Conservation (phyloP, 1,140 invertebrate genomes). For the Psilanteris sp. region DNA sequence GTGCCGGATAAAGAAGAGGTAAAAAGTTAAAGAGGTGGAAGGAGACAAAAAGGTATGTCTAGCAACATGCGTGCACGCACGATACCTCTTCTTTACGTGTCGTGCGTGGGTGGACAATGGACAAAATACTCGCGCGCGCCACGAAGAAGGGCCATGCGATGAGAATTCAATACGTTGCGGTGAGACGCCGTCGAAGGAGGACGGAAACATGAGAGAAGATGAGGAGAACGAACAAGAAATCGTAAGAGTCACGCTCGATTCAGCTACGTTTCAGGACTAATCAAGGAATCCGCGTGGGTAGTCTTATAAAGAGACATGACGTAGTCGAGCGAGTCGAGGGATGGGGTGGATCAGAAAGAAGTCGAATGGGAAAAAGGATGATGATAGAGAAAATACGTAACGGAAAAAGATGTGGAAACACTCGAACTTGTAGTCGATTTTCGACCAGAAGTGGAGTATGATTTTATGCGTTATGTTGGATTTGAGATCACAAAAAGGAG, state of each 20-base stretch:
- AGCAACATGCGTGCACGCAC: conserved; percentile 56
- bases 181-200: conserved; percentile 43
- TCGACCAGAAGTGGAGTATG: conserved; percentile 3
- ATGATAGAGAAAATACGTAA: conserved; percentile 31
- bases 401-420: background rate
- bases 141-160: conserved; percentile 34
- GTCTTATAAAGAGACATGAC: conserved; percentile 61
- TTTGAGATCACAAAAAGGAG: background rate
- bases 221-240: conserved; percentile 69
- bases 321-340: conserved; percentile 49
- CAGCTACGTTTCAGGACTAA: conserved; percentile 59
- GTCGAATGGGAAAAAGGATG: conserved; percentile 35
- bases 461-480: conserved; percentile 4
- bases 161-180: conserved; percentile 59
- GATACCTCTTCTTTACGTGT: conserved; percentile 53
- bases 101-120: conserved; percentile 66
- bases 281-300: conserved; percentile 60
- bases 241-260: conserved; percentile 62
- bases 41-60: conserved; percentile 55
- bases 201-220: conserved; percentile 60
- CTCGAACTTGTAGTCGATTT: conserved; percentile 3
- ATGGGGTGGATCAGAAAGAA: conserved; percentile 28
- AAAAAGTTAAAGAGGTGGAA: conserved; percentile 37
- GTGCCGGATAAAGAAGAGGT: conserved; percentile 6
- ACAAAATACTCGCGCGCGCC: conserved; percentile 66